Evolutionary conservation across 2,113 vertebrate genomes (phyloP), one percentile per base, ranked within the genome.

Genomic region (Corythoichthys haematopterus): DNA sequence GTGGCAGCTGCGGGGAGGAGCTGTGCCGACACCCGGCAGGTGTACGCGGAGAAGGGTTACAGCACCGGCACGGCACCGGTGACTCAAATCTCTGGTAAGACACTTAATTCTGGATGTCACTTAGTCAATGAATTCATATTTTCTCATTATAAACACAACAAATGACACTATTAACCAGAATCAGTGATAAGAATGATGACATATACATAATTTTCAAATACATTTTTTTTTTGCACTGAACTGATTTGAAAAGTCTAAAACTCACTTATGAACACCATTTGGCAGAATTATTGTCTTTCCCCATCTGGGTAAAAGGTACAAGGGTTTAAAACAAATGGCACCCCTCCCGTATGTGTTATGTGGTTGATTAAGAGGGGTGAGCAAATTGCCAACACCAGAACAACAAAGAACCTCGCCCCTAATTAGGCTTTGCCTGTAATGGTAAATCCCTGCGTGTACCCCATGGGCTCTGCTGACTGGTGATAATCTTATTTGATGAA

Each of bases 51-150:
- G 70, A 92, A 92, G 80, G 94, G 93, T 38, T 93, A 94, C 88
- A 91, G 91, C 59, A 92, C 92, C 10, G 88, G 79, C 79, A 91
- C 87, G 53, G 92, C 93, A 66, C 94, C 94, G 69, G 84, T 88
- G 64, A 88, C 91, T 76, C 91, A 91, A 45, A 94, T 94, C 79
- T 94, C 93, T 53, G 94, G 94, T 94, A 92, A 89, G 91, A 80
- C 70, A 3, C 15, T 47, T 63, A 45, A 28, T 36, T 7, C 20
- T 3, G 2, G 4, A 13, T 45, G 15, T 43, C 20, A 57, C 40
- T 7, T 6, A 16, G 20, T 28, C 20, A 1, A 28, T 16, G 16
- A 47, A 63, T 46, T 7, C 11, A 40, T 14, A 0, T 38, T n/a
- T 16, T 40, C 6, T 46, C 1, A 13, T 11, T 15, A 48, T 47